Evolutionary conservation across 1,140 invertebrate genomes (phyloP).

Genomic region (Listronotus bonariensis): DNA sequence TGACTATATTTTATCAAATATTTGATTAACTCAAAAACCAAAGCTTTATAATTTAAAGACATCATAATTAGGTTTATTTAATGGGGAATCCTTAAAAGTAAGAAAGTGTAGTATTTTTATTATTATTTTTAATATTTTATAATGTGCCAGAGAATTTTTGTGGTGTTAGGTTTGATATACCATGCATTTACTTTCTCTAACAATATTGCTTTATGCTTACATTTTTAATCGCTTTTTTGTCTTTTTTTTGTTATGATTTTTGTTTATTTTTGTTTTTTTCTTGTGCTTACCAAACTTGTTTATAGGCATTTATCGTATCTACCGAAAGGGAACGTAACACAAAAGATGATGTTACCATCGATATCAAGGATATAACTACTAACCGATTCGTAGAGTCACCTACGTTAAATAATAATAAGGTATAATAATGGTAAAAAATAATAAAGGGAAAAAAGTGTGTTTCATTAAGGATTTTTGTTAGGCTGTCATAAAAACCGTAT

Average conservation of each 20-base stretch:
- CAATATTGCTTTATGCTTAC: not conserved
- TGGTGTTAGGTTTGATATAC: too few relatives aligned
- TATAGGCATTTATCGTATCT: constrained; percentile 50
- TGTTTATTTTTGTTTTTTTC: too few relatives aligned
- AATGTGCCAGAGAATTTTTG: too few relatives aligned
- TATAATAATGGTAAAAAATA: constrained; percentile 28
- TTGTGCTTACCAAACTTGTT: constrained; percentile 39
- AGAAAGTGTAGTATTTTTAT: too few relatives aligned
- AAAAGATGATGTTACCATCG: constrained; percentile 49
- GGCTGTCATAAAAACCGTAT: too few relatives aligned
- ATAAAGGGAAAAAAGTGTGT: not conserved
- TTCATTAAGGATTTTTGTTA: not conserved
- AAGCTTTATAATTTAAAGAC: too few relatives aligned
- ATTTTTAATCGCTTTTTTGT: not conserved
- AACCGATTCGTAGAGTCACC: constrained; percentile 38
- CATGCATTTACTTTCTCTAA: constrained; percentile 8
- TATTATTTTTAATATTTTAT: too few relatives aligned
- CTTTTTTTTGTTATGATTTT: constrained; percentile 1
- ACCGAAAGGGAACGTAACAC: constrained; percentile 44
- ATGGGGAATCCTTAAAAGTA: too few relatives aligned
- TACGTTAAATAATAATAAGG: constrained; percentile 36
- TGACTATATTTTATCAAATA: too few relatives aligned
- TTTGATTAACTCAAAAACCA: too few relatives aligned
- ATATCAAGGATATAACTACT: constrained; percentile 44
- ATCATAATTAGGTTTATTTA: too few relatives aligned